Percentiles rank a stretch among this genome's conserved stretches.
These are phyloP conservation scores for Cryptosula pallasiana DNA, from an alignment of 2,888 invertebrate genomes.

Conservation along the genomic window DNA sequence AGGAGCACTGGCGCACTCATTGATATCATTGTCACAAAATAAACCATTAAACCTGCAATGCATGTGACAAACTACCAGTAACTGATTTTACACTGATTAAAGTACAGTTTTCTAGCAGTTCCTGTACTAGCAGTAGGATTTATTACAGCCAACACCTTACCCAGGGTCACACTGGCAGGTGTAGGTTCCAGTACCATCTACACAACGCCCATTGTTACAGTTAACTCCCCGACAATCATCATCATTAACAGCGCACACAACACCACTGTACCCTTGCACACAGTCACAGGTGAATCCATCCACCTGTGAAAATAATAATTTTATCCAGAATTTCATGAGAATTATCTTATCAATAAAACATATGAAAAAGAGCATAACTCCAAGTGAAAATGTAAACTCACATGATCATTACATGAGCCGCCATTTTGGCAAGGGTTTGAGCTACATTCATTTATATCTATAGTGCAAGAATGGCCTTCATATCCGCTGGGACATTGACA, in stretches of 20 bases:
- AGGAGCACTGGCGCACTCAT: constrained; percentile 69
- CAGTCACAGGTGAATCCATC: constrained; percentile 30
- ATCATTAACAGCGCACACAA: constrained; percentile 20
- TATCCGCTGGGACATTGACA: constrained; percentile 57
- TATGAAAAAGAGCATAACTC: too few species aligned
- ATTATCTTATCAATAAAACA: too few species aligned
- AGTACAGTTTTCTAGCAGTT: too few species aligned
- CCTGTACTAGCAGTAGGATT: too few species aligned
- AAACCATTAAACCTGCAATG: constrained; percentile 35
- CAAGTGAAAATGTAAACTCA: too few species aligned
- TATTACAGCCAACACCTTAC: constrained; percentile 28
- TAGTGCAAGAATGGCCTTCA: constrained; percentile 62
- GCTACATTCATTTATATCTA: constrained; percentile 83
- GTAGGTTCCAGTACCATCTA: constrained; percentile 92
- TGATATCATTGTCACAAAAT: constrained; percentile 75
- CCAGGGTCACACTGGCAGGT: constrained; percentile 60
- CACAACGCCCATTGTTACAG: constrained; percentile 81
- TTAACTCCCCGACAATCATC: constrained; percentile 77
- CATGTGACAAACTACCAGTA: too few species aligned
- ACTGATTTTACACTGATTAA: too few species aligned
- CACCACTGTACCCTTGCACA: constrained; percentile 29
- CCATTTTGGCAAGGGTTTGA: constrained; percentile 90
- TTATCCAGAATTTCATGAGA: too few species aligned
- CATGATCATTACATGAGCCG: constrained; percentile 70
- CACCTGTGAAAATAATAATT: constrained; percentile 10